Base-by-base conservation (phyloP, 2,113 vertebrate genomes). In the Colinus virginianus region DNA sequence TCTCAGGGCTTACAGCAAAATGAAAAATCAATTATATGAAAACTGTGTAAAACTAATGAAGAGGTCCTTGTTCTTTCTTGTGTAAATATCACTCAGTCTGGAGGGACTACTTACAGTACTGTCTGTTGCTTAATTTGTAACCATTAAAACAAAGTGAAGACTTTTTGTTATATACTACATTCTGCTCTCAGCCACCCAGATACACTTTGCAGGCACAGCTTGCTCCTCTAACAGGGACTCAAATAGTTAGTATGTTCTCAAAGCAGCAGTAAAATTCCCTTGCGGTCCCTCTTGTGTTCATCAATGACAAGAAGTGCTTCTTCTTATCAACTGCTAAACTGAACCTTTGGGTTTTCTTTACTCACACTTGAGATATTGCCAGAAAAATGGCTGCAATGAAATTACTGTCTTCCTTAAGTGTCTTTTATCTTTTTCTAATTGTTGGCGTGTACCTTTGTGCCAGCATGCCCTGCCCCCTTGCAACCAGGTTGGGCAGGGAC, bases 51-150 rank as follows among this genome's bases (percentile, higher is more conserved):
- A 87, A 78, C 76, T 89, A 84, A 90, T 82, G 67, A 82, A 87
- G n/a, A 53, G 83, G 30, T 16, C 43, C 3, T 42, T 92, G 38
- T 91, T 58, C 84, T 85, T 75, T 79, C 68, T 64, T 49, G 68
- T 86, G 80, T 23, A 86, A 78, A 94, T 92, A 90, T 66, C 72
- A 79, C 16, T 75, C 55, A 49, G 49, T 64, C 70, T 81, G 70
- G n/a, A 78, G 87, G 55, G 90, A 95, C 22, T 88, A 40, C 43
- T 78, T 64, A 17, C 64, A 90, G 64, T 81, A 45, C 58, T 77
- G 48, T 78, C 84, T 95, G 84, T 32, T 90, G 76, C 87, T 93
- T 90, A 88, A 88, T 90, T 90, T 70, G 84, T 81, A 55, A 69
- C 55, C 38, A 64, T 74, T 88, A 77, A 84, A 84, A 49, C 61